Conservation (phyloP, 2,113 vertebrate genomes). For the Heterotis niloticus region DNA sequence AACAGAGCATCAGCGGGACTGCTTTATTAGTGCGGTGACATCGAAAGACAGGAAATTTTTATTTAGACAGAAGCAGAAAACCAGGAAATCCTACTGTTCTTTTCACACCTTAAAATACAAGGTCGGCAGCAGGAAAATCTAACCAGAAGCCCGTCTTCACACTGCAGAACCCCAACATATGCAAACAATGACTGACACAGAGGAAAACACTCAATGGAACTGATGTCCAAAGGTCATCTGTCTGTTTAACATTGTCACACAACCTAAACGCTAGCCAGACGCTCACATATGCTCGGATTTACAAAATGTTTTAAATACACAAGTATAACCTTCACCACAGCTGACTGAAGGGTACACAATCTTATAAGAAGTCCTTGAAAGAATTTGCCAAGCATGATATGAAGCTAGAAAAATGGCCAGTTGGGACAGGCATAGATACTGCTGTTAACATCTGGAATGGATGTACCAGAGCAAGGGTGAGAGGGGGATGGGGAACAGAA, state of each 20-base stretch:
- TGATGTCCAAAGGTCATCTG: too few relatives aligned
- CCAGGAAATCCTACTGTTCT: slow-evolving; percentile 13
- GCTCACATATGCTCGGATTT: too few relatives aligned
- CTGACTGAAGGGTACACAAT: too few relatives aligned
- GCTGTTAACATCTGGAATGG: neutral
- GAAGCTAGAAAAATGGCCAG: too few relatives aligned
- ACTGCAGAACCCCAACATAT: neutral
- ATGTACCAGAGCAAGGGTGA: neutral
- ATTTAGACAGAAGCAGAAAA: neutral
- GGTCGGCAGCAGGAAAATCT: neutral
- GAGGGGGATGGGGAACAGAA: neutral
- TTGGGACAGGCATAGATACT: neutral
- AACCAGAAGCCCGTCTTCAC: too few relatives aligned
- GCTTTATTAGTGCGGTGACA: slow-evolving; percentile 10
- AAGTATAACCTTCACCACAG: too few relatives aligned
- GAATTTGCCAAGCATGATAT: too few relatives aligned
- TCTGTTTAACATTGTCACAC: too few relatives aligned
- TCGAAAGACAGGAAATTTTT: neutral
- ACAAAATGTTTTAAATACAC: too few relatives aligned
- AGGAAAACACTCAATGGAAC: too few relatives aligned
- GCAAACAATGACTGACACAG: neutral
- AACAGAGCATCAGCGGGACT: neutral
- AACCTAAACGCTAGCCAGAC: too few relatives aligned
- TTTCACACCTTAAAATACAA: neutral
- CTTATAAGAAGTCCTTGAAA: too few relatives aligned